Base-by-base conservation (phyloP, 2,888 invertebrate species). In the Conus canariensis region DNA sequence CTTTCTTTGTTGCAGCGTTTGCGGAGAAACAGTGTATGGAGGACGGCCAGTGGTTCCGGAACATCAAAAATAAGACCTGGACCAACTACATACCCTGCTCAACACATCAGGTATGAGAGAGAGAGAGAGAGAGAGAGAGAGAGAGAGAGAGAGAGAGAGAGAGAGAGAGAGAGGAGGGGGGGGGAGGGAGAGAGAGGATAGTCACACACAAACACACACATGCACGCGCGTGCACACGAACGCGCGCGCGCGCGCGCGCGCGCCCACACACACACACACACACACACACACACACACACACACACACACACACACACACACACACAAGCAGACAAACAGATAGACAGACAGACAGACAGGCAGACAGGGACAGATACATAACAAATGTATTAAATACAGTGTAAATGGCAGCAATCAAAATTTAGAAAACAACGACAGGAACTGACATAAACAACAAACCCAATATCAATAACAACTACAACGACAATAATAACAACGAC, bases 41-140 rank as follows among this genome's bases (percentile, higher is more conserved):
- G 10, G 93, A 95, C 83, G 95, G 94, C 8, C 93, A 92, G 0
- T 95, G 95, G 95, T 94, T 90, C 64, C 92, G 94, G 87, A 94
- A 94, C 3, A 87, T 92, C 1, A 90, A 93, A 2, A 92, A 91
- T 59, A 88, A 86, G 19, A 88, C 92, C 5, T 95, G 95, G 95
- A 93, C 94, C 8, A 92, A 95, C 90, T 95, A 94, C 87, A 92
- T 90, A 9, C 91, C 91, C 74, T 95, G 95, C 67, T 80, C 90
- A 14, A 85, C 80, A 7, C 88, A 89, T 30, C 89, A 91, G 90
- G 92, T 92, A 58, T 56, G 80, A 45, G 67, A 56, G 56, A 82
- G 82, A 56, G 82, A 56, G 82, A 56, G 77, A 80, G 77, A 56
- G 56, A 56, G 82, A 56, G 82, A 19, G 56, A 56, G 82, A 56